Base-by-base conservation (phyloP, 1,140 invertebrate species). In the Reticulitermes speratus region DNA sequence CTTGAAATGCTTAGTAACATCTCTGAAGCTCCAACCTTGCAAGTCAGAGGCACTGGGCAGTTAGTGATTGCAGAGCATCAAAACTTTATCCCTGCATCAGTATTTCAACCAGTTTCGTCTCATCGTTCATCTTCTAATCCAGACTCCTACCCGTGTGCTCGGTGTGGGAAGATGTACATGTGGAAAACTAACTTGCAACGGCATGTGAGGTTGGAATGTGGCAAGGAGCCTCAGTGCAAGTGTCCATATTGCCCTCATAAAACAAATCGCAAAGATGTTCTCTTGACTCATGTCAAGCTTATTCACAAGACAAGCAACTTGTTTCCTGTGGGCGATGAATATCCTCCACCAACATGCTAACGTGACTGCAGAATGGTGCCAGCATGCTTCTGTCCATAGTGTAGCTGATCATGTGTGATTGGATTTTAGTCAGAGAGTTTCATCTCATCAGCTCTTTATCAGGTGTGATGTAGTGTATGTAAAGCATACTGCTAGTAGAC, bases 131-230 rank as follows among this genome's bases (percentile, higher is more conserved):
- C 85, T 65, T 30, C 85, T 44, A 65, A 81, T n/a, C 38, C 44
- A 45, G 85, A 32, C 44, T 86, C 85, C 38, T 75, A 75, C 12
- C 65, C 45, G 0, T 86, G 85, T 81, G n/a, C 30, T 48, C n/a
- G n/a, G n/a, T 90, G 90, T 83, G 89, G 89, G 38, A 87, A 89
- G 32, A 87, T 87, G 45, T 91, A 92, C 87, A 90, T 90, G 84
- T 89, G 89, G 25, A 89, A 89, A 84, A 90, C 90, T 83, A 90
- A 88, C 21, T 86, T 91, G 16, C 88, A 88, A 69, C 88, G 91
- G n/a, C 92, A 92, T 88, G 87, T 90, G 38, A 90, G 91, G 2
- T 90, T 91, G 86, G 92, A 92, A 86, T 93, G 92, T 86, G 90
- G 90, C 82, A 89, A 90, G 9, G 89, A 90, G 86, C 88, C 88